Base-by-base conservation (phyloP, 2,113 vertebrate genomes). In the Centropristis striata region DNA sequence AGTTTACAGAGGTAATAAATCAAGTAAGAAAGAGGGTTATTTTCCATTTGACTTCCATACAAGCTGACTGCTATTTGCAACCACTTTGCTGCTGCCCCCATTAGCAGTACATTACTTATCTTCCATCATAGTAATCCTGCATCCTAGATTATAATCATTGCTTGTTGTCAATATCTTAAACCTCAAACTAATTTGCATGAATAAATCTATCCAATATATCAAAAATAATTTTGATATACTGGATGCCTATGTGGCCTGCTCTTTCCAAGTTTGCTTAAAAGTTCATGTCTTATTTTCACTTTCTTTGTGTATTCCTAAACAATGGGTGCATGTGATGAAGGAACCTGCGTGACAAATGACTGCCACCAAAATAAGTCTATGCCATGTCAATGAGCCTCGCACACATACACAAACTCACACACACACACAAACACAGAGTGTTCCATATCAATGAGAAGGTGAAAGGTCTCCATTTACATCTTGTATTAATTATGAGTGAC, bases 391-490 rank as follows among this genome's bases (percentile, higher is more conserved):
- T 92, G 91, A 93, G 89, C 73, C 37, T 73, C 83, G 44, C 78
- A 54, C 83, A 51, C 73, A 49, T 18, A 78, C 77, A 71, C 74
- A 80, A 64, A 78, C 83, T 44, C 88, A 85, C 83, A 83, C 84
- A 83, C 82, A 78, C 83, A 87, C 88, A 84, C 78, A 90, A 61
- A 91, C 71, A 91, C 83, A 88, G 55, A 92, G 86, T 77, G 85
- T 21, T 90, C 91, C 92, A 94, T 94, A 94, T 93, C 90, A 95
- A 95, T 95, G 93, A 94, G 93, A 89, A 86, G 94, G 94, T 95
- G 91, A 95, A 95, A 95, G 94, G 94, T 94, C 94, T 92, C 92
- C 86, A 94, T 95, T 95, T 94, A 94, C 94, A 95, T 95, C 90
- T 90, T 92, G 93, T 94, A 94, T 95, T 93, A 94, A 95, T 95